Percentiles rank a stretch among this genome's conserved stretches.
phyloP scores from a whole-genome alignment of 2,888 invertebrate species.

The Ennomos quercinarius region DNA sequence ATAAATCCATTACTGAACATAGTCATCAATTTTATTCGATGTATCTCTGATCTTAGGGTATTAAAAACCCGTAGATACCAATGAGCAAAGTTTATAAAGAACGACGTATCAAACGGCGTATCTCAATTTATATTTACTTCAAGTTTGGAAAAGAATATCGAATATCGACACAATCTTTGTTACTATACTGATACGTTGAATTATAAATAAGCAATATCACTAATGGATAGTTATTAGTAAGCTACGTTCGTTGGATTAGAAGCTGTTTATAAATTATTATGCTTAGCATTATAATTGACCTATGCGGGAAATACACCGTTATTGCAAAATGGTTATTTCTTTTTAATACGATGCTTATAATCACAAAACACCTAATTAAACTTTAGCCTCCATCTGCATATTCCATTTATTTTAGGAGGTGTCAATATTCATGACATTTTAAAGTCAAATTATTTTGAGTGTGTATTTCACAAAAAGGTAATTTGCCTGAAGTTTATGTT shows the following conservation, averaged over 20 bases:
- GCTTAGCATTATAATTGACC: slow-evolving; percentile 36
- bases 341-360: slow-evolving; percentile 17
- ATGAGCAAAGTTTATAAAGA: slow-evolving; percentile 17
- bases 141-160: slow-evolving; percentile 29
- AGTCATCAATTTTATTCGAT: slow-evolving; percentile 30
- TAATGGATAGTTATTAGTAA: slow-evolving; percentile 48
- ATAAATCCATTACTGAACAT: slow-evolving; percentile 30
- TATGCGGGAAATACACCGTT: slow-evolving; percentile 21
- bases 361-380: slow-evolving; percentile 16
- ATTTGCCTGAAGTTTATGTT: slow-evolving; percentile 6
- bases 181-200: slow-evolving; percentile 47
- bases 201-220: slow-evolving; percentile 49
- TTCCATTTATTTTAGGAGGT: slow-evolving; percentile 12
- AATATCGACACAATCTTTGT: slow-evolving; percentile 46
- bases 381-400: slow-evolving; percentile 19
- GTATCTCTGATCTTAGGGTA: slow-evolving; percentile 17
- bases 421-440: slow-evolving; percentile 9
- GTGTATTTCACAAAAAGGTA: slow-evolving; percentile 6
- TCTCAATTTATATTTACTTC: slow-evolving; percentile 22
- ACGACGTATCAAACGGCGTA: slow-evolving; percentile 12
- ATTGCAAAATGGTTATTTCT: slow-evolving; percentile 26
- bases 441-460: slow-evolving; percentile 2
- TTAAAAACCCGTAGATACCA: slow-evolving; percentile 20
- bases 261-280: slow-evolving; percentile 47
- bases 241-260: slow-evolving; percentile 39